These are phyloP conservation scores for Phycodurus eques DNA, from an alignment of 2,113 vertebrate genomes.

Conservation along the genomic window DNA sequence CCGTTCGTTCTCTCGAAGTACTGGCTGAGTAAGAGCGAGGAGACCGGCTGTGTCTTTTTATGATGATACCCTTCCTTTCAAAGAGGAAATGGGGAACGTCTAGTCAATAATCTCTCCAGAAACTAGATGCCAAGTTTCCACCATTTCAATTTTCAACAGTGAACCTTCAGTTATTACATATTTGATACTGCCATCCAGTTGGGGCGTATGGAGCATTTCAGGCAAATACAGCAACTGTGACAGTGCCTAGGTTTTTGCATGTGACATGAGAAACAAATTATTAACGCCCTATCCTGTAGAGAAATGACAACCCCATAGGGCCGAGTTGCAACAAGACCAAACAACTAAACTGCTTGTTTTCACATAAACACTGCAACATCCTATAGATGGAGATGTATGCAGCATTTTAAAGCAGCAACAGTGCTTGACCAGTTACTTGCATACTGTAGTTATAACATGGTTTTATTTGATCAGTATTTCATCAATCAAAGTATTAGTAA, in stretches of 20 bases:
- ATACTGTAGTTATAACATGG: no score
- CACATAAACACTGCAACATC: neutral
- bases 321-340: constrained; percentile 10
- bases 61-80: neutral
- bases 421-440: no score
- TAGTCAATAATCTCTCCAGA: neutral
- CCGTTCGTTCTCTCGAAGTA: neutral
- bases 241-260: neutral
- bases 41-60: neutral
- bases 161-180: neutral
- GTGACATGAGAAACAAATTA: neutral
- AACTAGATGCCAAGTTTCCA: neutral
- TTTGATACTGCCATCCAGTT: neutral
- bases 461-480: no score
- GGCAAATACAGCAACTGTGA: neutral
- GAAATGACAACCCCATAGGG: constrained; percentile 13
- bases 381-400: no score
- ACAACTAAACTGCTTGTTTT: constrained; percentile 15
- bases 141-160: neutral
- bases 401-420: no score
- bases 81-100: neutral
- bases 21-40: neutral
- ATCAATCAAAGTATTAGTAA: no score
- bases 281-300: neutral
- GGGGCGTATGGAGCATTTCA: neutral